A percentile compares a stretch with the other conserved stretches of the same genome.
phyloP scores from a whole-genome alignment of 1,140 invertebrate genomes.

The Danaus plexippus region DNA sequence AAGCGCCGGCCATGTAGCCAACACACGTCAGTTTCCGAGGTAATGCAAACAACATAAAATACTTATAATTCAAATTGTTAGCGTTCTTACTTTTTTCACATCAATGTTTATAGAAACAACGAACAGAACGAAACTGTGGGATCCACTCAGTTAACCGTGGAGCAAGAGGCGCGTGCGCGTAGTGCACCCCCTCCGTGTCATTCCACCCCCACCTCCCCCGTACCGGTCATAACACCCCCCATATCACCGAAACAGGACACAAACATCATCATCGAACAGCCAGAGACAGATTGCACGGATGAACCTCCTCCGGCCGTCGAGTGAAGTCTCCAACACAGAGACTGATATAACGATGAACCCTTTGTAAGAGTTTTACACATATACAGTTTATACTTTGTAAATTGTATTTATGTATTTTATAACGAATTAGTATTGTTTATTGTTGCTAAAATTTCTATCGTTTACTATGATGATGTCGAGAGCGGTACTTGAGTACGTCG shows the following conservation, averaged over 20 bases:
- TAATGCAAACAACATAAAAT: conserved; percentile 15
- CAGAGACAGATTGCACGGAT: conserved; percentile 9
- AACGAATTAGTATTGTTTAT: conserved; percentile 19
- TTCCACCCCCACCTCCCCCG: conserved; percentile 33
- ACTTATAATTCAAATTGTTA: not conserved
- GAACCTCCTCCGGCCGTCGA: conserved; percentile 19
- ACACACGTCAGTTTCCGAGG: conserved; percentile 37
- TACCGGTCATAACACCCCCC: conserved; percentile 22
- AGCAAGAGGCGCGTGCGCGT: conserved; percentile 39
- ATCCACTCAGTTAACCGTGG: conserved; percentile 35
- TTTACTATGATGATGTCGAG: conserved; percentile 9
- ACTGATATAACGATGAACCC: conserved; percentile 11
- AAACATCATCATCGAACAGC: conserved; percentile 33
- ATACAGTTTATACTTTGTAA: conserved; percentile 19
- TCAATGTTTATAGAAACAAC: conserved; percentile 30
- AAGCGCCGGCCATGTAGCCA: conserved; percentile 38
- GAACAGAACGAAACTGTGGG: conserved; percentile 30
- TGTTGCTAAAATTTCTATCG: conserved; percentile 20
- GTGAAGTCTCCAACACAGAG: conserved; percentile 22
- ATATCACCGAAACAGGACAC: conserved; percentile 32
- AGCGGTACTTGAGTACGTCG: conserved; percentile 3
- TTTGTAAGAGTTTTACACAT: conserved; percentile 20
- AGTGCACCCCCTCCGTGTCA: conserved; percentile 42
- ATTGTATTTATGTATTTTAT: conserved; percentile 21
- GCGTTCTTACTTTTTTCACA: not conserved